A percentile compares a stretch with the other conserved stretches of the same genome.
These are phyloP conservation scores for Ramphastos sulfuratus DNA, from an alignment of 2,113 vertebrate species.

Conservation along the genomic window DNA sequence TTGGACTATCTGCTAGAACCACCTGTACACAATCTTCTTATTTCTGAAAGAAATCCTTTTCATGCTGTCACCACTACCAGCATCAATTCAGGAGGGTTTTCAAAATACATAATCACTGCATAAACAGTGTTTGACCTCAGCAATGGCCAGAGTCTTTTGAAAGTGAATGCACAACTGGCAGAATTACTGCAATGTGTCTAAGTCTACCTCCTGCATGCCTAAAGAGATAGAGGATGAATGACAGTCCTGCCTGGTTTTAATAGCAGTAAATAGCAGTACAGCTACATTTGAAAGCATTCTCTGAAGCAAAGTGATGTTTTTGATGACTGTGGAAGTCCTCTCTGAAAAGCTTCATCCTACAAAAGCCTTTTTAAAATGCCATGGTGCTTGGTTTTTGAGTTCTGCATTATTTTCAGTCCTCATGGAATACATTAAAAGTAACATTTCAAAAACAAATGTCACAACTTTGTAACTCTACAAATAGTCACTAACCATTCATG, in stretches of 20 bases:
- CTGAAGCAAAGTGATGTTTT: background rate
- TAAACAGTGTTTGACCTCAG: background rate
- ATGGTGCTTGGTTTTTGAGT: background rate
- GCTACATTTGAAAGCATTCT: background rate
- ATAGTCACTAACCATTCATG: background rate
- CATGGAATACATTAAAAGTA: background rate
- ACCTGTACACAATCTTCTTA: background rate
- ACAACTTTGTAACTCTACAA: background rate
- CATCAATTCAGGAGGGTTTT: background rate
- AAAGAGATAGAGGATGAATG: background rate
- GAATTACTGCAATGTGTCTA: background rate
- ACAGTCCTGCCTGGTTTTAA: background rate
- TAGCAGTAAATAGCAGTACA: background rate
- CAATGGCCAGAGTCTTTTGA: background rate
- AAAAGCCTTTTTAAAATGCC: background rate
- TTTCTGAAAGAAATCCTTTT: slow-evolving; percentile 17
- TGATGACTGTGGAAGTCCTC: background rate
- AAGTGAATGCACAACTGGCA: background rate
- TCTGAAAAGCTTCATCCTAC: background rate
- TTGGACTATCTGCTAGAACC: slow-evolving; percentile 12
- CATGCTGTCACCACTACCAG: background rate
- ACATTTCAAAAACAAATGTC: background rate
- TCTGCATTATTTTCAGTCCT: background rate
- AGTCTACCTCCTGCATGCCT: background rate
- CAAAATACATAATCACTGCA: background rate